Conservation (phyloP, 2,113 vertebrate genomes). For the Galbula dea region DNA sequence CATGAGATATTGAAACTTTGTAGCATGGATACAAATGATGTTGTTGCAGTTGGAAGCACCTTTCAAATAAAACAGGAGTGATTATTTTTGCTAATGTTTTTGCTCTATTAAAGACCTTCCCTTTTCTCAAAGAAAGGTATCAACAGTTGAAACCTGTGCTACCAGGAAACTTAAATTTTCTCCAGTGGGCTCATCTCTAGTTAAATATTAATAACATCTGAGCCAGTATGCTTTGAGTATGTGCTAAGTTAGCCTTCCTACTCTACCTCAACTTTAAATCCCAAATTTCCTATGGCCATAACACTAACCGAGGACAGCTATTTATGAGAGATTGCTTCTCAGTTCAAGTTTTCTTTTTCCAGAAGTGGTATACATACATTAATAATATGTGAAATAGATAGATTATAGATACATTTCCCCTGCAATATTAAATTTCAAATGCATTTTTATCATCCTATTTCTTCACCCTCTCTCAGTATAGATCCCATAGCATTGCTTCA, state of each 20-base stretch:
- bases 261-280: not conserved
- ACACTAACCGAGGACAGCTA: not conserved
- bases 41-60: not conserved
- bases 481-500: not conserved
- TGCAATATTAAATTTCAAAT: slow-evolving; percentile 27
- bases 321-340: not conserved
- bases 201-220: not conserved
- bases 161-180: not conserved
- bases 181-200: not conserved
- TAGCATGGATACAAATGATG: not conserved
- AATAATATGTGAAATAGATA: not conserved
- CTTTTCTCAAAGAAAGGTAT: not conserved
- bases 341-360: not conserved
- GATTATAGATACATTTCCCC: not conserved
- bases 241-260: not conserved
- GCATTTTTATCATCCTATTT: not conserved
- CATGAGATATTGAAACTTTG: not conserved
- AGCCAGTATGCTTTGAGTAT: not conserved
- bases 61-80: not conserved
- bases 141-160: not conserved
- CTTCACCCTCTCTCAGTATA: not conserved
- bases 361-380: not conserved
- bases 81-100: not conserved
- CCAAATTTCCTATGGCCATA: not conserved
- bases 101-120: not conserved